These are phyloP conservation scores for Apodemus speciosus DNA, from an alignment of 2,113 vertebrate genomes.

Conservation along the genomic window DNA sequence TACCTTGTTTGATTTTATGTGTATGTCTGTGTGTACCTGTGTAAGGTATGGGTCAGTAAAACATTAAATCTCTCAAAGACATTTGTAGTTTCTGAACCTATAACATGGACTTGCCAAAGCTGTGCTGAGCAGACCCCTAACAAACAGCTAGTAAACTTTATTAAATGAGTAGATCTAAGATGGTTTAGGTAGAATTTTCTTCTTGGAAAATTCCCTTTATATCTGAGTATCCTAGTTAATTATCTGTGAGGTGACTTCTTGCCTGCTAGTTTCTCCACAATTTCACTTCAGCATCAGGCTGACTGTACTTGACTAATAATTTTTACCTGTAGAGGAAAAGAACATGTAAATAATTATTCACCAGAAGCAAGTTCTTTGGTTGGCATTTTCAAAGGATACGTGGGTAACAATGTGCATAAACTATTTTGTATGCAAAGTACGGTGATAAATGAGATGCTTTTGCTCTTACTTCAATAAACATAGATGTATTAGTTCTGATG, in stretches of 20 bases:
- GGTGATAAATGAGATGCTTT: constrained; percentile 14
- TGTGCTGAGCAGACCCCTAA: neutral
- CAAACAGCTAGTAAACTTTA: neutral
- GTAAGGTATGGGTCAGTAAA: neutral
- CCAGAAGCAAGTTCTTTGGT: neutral
- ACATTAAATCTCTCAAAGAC: neutral
- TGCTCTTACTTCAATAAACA: constrained; percentile 59
- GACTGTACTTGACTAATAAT: constrained; percentile 29
- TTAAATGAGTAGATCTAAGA: neutral
- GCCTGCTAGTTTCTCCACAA: neutral
- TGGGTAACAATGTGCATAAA: constrained; percentile 1
- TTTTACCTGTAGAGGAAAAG: neutral
- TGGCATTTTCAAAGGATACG: neutral
- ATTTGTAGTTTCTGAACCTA: constrained; percentile 55
- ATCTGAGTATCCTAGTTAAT: constrained; percentile 16
- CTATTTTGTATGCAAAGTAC: constrained; percentile 13
- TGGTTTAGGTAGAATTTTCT: neutral
- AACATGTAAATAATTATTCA: neutral
- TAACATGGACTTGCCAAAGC: neutral
- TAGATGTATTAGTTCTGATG: neutral
- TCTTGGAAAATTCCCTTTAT: constrained; percentile 31
- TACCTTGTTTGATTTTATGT: neutral
- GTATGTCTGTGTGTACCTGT: neutral
- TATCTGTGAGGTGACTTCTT: neutral
- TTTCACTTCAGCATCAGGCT: constrained; percentile 41